phyloP scores from a whole-genome alignment of 1,140 invertebrate species.

The Bombus impatiens region DNA sequence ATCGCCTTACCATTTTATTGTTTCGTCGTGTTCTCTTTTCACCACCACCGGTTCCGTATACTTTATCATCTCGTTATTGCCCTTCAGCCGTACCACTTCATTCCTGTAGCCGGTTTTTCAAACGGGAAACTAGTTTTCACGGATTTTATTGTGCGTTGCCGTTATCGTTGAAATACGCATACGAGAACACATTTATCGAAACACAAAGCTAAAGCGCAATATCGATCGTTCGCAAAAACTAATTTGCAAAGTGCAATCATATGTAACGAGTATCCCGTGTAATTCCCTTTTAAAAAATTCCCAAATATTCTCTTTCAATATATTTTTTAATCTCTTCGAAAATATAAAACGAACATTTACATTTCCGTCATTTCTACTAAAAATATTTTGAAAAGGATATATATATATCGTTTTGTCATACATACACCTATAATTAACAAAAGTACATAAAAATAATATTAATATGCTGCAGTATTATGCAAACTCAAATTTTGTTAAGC shows the following conservation, averaged over 20 bases:
- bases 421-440: no score
- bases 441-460: no score
- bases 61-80: slow-evolving; percentile 9
- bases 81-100: neutral
- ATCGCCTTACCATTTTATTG: slow-evolving; percentile 25
- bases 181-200: neutral
- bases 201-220: neutral
- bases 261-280: neutral
- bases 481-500: no score
- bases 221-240: neutral
- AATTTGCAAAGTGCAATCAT: neutral
- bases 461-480: no score
- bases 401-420: no score
- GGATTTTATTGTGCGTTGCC: neutral
- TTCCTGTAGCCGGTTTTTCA: neutral
- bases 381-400: neutral
- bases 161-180: no score
- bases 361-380: neutral
- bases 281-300: neutral
- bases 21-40: neutral
- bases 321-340: neutral
- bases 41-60: neutral
- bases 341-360: neutral
- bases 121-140: neutral
- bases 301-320: neutral